These are phyloP conservation scores for Melanocharis versteri DNA, from an alignment of 2,113 vertebrate species.

Conservation along the genomic window DNA sequence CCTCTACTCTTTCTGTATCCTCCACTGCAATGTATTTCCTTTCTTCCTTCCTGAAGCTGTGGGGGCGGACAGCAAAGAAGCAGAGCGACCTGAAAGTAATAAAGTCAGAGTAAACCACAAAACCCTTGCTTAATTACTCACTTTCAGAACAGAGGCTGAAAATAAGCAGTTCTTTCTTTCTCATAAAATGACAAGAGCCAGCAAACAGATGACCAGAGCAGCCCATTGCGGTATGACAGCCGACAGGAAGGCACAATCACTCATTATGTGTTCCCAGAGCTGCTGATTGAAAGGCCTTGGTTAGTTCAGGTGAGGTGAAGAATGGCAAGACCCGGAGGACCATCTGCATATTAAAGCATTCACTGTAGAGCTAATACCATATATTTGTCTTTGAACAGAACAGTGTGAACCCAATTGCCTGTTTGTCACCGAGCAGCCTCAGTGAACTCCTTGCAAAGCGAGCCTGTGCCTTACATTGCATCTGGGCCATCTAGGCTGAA, in stretches of 20 bases:
- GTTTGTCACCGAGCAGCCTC: neutral
- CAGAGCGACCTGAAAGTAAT: neutral
- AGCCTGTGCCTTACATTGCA: neutral
- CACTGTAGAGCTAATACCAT: neutral
- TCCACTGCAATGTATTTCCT: neutral
- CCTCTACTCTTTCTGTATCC: neutral
- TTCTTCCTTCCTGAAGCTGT: neutral
- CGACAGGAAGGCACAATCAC: neutral
- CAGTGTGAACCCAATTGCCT: neutral
- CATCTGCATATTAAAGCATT: neutral
- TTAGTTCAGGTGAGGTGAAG: neutral
- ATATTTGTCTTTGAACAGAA: neutral
- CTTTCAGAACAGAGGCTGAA: neutral
- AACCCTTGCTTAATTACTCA: neutral
- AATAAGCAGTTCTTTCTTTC: constrained; percentile 23
- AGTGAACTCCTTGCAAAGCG: neutral
- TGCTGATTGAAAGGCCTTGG: neutral
- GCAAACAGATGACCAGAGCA: neutral
- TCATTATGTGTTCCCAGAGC: neutral
- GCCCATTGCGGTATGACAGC: neutral
- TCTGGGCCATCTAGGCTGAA: neutral
- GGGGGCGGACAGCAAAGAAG: neutral
- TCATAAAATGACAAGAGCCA: neutral
- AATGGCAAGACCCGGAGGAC: neutral
- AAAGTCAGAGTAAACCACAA: neutral